Conservation (phyloP, 2,113 vertebrate genomes). For the Pangasianodon hypophthalmus region DNA sequence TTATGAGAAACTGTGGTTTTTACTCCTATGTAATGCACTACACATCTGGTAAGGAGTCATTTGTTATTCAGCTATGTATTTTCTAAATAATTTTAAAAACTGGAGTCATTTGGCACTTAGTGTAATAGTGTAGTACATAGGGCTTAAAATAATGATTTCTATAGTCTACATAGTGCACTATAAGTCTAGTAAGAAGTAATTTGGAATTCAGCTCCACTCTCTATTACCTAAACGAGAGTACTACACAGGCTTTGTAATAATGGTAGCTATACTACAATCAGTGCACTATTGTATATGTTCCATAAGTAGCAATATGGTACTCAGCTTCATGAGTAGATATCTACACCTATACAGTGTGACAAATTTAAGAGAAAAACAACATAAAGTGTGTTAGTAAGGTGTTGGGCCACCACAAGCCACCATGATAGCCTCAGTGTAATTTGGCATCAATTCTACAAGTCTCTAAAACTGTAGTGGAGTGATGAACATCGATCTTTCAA, state of each 20-base stretch:
- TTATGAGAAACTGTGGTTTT: neutral
- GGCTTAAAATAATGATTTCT: neutral
- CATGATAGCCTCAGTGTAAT: neutral
- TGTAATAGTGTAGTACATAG: neutral
- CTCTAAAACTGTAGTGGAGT: neutral
- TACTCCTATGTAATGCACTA: neutral
- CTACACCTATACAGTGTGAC: too few relatives aligned
- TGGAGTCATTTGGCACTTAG: neutral
- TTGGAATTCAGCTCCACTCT: neutral
- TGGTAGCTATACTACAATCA: neutral
- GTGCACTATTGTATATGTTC: neutral
- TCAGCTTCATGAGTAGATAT: too few relatives aligned
- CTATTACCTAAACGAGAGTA: neutral
- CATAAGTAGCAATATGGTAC: too few relatives aligned
- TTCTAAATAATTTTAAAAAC: neutral
- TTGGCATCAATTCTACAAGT: neutral
- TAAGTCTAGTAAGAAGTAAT: neutral
- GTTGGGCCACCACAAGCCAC: neutral
- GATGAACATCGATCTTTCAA: neutral
- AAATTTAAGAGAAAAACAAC: too few relatives aligned
- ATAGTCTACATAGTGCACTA: neutral
- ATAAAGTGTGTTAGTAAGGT: neutral
- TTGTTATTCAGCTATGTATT: neutral
- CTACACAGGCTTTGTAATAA: neutral
- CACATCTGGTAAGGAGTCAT: neutral